Evolutionary conservation across 2,797 vertebrate genomes (phyloP).

Genomic region (Notamacropus eugenii): DNA sequence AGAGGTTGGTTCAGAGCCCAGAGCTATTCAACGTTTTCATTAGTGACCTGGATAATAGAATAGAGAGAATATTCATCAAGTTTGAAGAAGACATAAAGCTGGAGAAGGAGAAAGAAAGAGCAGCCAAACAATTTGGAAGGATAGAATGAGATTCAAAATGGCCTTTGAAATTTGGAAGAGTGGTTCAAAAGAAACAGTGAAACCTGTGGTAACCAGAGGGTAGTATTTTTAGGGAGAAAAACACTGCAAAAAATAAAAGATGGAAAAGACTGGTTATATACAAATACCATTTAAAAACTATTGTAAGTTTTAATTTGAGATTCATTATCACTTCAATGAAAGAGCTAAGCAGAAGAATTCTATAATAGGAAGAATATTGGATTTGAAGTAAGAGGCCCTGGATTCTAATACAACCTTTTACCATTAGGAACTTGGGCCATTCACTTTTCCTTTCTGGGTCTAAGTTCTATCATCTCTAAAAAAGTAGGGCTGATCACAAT

Average conservation of each 20-base stretch:
- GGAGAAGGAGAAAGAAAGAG: not conserved
- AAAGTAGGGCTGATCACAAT: not conserved
- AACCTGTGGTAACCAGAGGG: not conserved
- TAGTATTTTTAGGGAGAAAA: constrained; percentile 11
- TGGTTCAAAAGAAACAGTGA: constrained; percentile 6
- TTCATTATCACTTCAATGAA: not conserved
- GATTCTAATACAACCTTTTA: not conserved
- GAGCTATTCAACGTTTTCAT: constrained; percentile 13
- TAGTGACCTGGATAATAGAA: constrained; percentile 10
- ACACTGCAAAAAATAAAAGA: not conserved
- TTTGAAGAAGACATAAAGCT: constrained; percentile 33
- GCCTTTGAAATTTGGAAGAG: not conserved
- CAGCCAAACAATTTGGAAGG: constrained; percentile 7
- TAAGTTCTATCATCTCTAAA: not conserved
- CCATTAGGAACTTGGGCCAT: not conserved
- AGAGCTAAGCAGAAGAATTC: not conserved
- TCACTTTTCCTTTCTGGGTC: not conserved
- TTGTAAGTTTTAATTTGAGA: constrained; percentile 7
- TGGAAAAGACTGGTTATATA: not conserved
- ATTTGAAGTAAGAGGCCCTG: not conserved
- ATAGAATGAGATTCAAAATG: constrained; percentile 30
- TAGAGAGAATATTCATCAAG: constrained; percentile 26
- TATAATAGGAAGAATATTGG: not conserved
- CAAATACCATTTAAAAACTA: not conserved
- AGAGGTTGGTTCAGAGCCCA: not conserved